Evolutionary conservation across 2,888 invertebrate genomes (phyloP).

Genomic region (Elysia crispata): DNA sequence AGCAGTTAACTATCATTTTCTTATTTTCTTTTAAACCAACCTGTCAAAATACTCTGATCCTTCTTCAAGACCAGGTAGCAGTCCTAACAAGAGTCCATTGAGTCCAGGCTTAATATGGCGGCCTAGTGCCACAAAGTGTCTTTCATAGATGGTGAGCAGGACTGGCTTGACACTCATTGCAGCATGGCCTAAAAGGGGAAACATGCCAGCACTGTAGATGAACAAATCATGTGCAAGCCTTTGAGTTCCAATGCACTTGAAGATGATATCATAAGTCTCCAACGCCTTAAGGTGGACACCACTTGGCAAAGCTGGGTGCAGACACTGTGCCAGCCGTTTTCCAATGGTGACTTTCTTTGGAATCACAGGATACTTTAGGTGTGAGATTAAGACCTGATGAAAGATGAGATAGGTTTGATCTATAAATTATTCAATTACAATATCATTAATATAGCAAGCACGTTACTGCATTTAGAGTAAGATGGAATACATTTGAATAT

Average conservation of each 20-base stretch:
- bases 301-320: constrained; percentile 93
- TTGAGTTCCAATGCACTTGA: constrained; percentile 90
- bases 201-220: constrained; percentile 87
- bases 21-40: constrained; percentile 75
- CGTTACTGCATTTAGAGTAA: too few relatives aligned
- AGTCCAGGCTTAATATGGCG: constrained; percentile 87
- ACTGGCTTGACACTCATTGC: constrained; percentile 92
- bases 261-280: constrained; percentile 93
- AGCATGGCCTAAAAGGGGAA: constrained; percentile 91
- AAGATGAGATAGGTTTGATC: too few relatives aligned
- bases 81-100: constrained; percentile 91
- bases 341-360: constrained; percentile 91
- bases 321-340: constrained; percentile 93
- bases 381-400: constrained; percentile 85
- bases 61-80: constrained; percentile 91
- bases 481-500: too few relatives aligned
- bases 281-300: constrained; percentile 94
- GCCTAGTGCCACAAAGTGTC: constrained; percentile 89
- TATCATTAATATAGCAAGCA: too few relatives aligned
- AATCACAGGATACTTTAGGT: constrained; percentile 90
- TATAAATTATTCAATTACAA: too few relatives aligned
- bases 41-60: constrained; percentile 90
- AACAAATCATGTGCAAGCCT: constrained; percentile 88
- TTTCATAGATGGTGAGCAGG: constrained; percentile 89
- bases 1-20: too few relatives aligned